Conservation (phyloP, 2,113 vertebrate species). For the Triplophysa rosa region DNA sequence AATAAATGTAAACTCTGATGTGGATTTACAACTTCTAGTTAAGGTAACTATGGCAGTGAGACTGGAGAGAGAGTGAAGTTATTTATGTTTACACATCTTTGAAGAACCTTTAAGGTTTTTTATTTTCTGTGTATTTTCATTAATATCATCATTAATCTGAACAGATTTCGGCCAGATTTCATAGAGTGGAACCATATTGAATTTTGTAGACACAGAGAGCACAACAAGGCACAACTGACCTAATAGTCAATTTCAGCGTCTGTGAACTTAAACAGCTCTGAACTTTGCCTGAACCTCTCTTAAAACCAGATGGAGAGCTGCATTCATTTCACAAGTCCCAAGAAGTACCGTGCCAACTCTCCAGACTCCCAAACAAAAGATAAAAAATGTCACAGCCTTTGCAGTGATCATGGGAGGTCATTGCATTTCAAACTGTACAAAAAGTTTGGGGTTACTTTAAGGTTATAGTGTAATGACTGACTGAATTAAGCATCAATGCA, state of each 20-base stretch:
- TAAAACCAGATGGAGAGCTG: slow-evolving; percentile 66
- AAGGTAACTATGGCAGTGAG: background rate
- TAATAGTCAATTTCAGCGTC: slow-evolving; percentile 63
- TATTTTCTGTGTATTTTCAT: background rate
- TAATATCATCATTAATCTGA: slow-evolving; percentile 48
- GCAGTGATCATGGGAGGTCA: slow-evolving; percentile 19
- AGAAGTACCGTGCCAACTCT: slow-evolving; percentile 14
- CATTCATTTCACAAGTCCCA: slow-evolving; percentile 52
- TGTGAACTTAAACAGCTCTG: slow-evolving; percentile 68
- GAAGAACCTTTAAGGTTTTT: background rate
- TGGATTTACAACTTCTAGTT: background rate
- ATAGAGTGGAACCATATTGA: slow-evolving; percentile 30
- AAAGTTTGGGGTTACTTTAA: background rate
- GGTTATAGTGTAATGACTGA: background rate
- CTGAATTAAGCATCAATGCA: background rate
- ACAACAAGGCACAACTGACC: slow-evolving; percentile 62
- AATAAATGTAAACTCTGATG: background rate
- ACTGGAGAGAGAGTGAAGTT: background rate
- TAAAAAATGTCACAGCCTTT: slow-evolving; percentile 26
- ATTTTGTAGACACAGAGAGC: slow-evolving; percentile 44
- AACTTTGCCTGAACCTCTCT: slow-evolving; percentile 66
- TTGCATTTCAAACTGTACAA: background rate
- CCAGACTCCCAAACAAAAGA: slow-evolving; percentile 28
- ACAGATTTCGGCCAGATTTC: slow-evolving; percentile 59
- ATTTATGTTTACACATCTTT: background rate